These are phyloP conservation scores for Pteromalus puparum DNA, from an alignment of 1,140 invertebrate genomes.

Conservation along the genomic window DNA sequence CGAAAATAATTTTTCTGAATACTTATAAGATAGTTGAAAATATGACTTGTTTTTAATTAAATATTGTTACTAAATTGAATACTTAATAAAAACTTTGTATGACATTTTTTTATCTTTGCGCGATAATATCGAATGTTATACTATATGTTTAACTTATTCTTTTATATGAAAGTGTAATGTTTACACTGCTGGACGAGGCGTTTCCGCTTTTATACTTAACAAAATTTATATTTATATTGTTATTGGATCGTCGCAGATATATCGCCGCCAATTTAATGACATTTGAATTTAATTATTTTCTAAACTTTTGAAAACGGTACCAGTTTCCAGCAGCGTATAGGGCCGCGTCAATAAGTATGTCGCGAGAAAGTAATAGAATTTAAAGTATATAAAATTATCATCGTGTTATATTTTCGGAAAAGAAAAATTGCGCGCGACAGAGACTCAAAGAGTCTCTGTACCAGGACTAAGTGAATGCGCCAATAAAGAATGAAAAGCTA, in stretches of 20 bases:
- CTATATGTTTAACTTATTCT: slow-evolving; percentile 22
- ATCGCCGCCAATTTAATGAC: no score
- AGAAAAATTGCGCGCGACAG: not conserved
- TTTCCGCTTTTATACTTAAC: slow-evolving; percentile 32
- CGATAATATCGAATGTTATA: slow-evolving; percentile 30
- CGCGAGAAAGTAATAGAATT: slow-evolving; percentile 37
- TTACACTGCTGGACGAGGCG: slow-evolving; percentile 38
- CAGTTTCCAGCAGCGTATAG: slow-evolving; percentile 37
- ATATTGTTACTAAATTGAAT: not conserved
- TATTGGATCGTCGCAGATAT: not conserved
- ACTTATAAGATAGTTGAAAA: no score
- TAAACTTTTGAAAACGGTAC: not conserved
- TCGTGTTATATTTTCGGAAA: not conserved
- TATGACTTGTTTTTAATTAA: not conserved
- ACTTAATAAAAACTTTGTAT: not conserved
- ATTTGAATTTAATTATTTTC: not conserved
- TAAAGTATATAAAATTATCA: slow-evolving; percentile 29
- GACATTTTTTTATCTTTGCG: slow-evolving; percentile 29
- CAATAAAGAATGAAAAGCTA: not conserved
- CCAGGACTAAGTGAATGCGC: not conserved
- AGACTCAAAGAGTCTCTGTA: not conserved
- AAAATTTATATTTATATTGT: slow-evolving; percentile 27
- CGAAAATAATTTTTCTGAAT: no score
- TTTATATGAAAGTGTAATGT: not conserved
- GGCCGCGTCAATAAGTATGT: slow-evolving; percentile 33